Evolutionary conservation across 2,113 vertebrate species (phyloP), one percentile per base, ranked within the genome.

Genomic region (Sula dactylatra): DNA sequence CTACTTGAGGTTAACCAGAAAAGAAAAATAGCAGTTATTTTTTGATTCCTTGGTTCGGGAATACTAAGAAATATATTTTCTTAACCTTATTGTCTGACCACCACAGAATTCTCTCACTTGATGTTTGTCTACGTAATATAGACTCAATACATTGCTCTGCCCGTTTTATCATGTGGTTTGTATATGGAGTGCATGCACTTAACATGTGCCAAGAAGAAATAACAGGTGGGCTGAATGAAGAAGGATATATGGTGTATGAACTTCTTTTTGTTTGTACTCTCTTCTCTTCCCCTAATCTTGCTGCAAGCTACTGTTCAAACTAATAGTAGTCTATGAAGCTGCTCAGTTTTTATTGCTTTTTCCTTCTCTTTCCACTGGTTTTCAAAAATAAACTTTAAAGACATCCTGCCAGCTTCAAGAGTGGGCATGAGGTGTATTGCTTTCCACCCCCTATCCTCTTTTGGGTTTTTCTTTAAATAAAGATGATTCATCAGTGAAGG

Each of bases 1-100:
- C 61, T 70, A 36, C 84, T 97, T 91, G 94, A 82, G 94, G 93
- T 92, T 97, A 94, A 93, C 96, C 94, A 95, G 70, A 80, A 90
- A 76, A 85, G 42, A 90, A 88, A 94, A 94, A 69, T 91, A 88
- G 14, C 13, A 81, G 83, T 76, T 95, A 66, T 82, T 94, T 88
- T 83, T 90, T 94, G 80, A 90, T 91, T 73, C 42, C 24, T 65
- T 80, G 27, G 77, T 73, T 94, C 7, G 6, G 62, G 67, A 69
- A 85, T 72, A 52, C 31, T 52, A 69, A 72, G 72, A 93, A 72
- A 90, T 95, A 38, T 85, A 82, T 96, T 95, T 79, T 82, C 62
- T 94, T 93, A 95, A 78, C 58, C 64, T 87, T 62, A 72, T 69
- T 90, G 36, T 34, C 82, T 92, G 82, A 87, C 71, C 88, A 54